These are phyloP conservation scores for Lagopus muta DNA, from an alignment of 2,113 vertebrate species.

Conservation along the genomic window DNA sequence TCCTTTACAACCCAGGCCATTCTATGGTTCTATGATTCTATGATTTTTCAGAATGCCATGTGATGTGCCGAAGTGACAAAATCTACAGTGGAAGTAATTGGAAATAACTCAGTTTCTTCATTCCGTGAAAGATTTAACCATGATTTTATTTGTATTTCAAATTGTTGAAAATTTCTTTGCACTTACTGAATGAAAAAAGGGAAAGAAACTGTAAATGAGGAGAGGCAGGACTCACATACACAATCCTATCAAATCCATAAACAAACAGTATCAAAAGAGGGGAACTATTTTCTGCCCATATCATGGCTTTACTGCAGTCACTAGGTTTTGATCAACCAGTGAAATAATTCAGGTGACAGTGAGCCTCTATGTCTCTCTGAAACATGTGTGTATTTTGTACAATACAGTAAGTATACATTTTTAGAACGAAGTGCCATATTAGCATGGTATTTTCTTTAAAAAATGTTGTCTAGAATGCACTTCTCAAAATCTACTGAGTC, in stretches of 20 bases:
- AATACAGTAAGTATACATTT: neutral
- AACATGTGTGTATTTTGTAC: neutral
- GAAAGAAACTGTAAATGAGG: neutral
- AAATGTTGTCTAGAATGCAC: neutral
- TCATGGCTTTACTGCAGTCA: neutral
- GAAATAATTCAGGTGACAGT: neutral
- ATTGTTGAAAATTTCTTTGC: neutral
- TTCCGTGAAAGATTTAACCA: neutral
- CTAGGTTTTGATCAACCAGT: neutral
- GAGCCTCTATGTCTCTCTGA: neutral
- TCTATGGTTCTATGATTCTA: too few species aligned
- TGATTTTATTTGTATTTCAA: neutral
- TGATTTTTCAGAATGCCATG: neutral
- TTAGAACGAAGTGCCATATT: neutral
- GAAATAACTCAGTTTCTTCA: neutral
- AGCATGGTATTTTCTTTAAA: neutral
- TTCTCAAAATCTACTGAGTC: neutral
- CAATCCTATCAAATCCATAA: neutral
- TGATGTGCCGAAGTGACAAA: neutral
- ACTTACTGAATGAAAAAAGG: neutral
- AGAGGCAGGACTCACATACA: neutral
- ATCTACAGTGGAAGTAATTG: neutral
- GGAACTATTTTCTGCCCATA: neutral
- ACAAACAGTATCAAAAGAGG: neutral
- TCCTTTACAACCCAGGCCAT: too few species aligned